These are phyloP conservation scores for Vanacampus margaritifer DNA, from an alignment of 2,113 vertebrate species.

Conservation along the genomic window DNA sequence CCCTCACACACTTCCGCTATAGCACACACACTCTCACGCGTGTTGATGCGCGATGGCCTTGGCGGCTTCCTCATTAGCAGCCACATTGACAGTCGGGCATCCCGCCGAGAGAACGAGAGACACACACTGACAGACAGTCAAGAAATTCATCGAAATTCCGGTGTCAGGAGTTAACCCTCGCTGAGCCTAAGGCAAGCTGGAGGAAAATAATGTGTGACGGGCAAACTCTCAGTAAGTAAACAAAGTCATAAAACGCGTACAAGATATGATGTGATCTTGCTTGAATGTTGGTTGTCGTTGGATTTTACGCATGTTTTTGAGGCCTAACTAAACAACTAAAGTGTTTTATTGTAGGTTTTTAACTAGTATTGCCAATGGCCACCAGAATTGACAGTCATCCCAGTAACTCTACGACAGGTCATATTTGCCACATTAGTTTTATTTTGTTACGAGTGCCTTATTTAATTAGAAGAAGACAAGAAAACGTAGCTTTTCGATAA, in stretches of 20 bases:
- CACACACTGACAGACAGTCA: slow-evolving; percentile 36
- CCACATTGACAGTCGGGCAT: slow-evolving; percentile 56
- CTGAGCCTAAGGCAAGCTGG: not conserved
- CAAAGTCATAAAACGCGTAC: not conserved
- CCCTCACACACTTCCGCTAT: slow-evolving; percentile 31
- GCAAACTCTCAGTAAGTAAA: slow-evolving; percentile 11
- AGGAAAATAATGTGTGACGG: slow-evolving; percentile 8
- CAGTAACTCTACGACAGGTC: not conserved
- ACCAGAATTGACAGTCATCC: not conserved
- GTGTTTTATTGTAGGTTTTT: not conserved
- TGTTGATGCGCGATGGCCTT: slow-evolving; percentile 69
- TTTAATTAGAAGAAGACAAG: not conserved
- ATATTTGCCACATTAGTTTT: not conserved
- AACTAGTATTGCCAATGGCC: not conserved
- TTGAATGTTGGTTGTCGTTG: not conserved
- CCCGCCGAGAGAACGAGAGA: slow-evolving; percentile 30
- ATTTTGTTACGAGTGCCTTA: not conserved
- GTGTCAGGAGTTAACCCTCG: slow-evolving; percentile 4
- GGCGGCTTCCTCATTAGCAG: slow-evolving; percentile 59
- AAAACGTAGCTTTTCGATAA: not conserved
- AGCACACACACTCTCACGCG: slow-evolving; percentile 38
- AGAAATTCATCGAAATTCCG: slow-evolving; percentile 15
- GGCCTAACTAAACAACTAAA: not conserved
- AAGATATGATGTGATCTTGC: slow-evolving; percentile 3
- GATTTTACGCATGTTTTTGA: not conserved